Conservation (phyloP, 2,888 invertebrate species). For the Lithophane socia region DNA sequence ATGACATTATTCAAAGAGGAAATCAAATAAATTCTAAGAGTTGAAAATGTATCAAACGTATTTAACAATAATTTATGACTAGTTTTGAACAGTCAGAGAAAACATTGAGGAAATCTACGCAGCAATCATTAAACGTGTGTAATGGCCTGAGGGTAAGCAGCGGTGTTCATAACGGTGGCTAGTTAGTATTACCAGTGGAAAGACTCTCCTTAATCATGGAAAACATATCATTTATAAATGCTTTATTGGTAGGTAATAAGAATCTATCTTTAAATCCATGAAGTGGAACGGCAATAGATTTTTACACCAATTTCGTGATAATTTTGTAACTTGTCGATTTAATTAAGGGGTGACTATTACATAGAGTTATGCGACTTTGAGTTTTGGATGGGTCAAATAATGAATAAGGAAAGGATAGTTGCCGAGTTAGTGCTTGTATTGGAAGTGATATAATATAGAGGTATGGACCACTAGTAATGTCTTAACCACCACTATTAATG, state of each 20-base stretch:
- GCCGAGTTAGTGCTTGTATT: too few relatives aligned
- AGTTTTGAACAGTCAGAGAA: conserved; percentile 31
- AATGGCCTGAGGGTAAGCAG: conserved; percentile 30
- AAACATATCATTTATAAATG: conserved; percentile 26
- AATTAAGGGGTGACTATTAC: neutral
- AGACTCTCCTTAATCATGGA: conserved; percentile 16
- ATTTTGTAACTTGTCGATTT: neutral
- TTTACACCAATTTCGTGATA: neutral
- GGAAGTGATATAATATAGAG: too few relatives aligned
- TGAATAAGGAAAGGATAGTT: neutral
- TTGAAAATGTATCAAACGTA: conserved; percentile 39
- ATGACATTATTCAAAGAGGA: conserved; percentile 12
- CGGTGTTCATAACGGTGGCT: conserved; percentile 17
- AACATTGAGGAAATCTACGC: conserved; percentile 53
- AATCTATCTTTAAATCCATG: neutral
- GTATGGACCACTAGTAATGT: too few relatives aligned
- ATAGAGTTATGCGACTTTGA: too few relatives aligned
- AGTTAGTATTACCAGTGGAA: conserved; percentile 3
- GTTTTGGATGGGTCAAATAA: neutral
- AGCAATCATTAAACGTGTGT: conserved; percentile 45
- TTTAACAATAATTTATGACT: conserved; percentile 62
- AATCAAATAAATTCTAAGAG: conserved; percentile 11
- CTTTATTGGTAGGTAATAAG: neutral
- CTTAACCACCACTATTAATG: too few relatives aligned
- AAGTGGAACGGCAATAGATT: neutral